Base-by-base conservation (phyloP, 2,797 vertebrate genomes). In the Notamacropus eugenii region DNA sequence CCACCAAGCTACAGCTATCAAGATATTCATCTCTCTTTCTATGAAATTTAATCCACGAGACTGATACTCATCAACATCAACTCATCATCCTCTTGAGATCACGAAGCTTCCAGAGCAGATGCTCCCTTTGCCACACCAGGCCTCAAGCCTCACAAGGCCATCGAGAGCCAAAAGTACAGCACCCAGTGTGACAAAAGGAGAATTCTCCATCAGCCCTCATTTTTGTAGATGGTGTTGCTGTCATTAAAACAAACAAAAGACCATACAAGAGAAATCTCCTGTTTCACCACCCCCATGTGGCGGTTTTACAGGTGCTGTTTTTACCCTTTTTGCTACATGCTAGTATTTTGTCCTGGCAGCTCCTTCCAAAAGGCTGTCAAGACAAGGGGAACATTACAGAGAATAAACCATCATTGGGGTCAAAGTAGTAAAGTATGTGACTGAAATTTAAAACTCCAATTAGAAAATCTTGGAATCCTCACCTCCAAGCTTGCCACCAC, bases 11-110 rank as follows among this genome's bases (percentile, higher is more conserved):
- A 96, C 95, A 98, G 95, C 93, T 97, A 97, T 97, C 97, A 94
- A 98, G 96, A 98, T 96, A 98, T 95, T 96, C 94, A 94, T 97
- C 98, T 96, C 97, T 98, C 98, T 97, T 98, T 98, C 74, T 74
- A 97, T 54, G 97, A 98, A 93, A 97, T 98, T 98, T 96, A 97
- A 98, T 97, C 96, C 96, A 98, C 74, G 91, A 97, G 93, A 95
- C 96, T 97, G 95, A 97, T 94, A 97, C 1, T 50, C 40, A 87
- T 12, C 74, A 97, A 98, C 94, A 96, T n/a, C n/a, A n/a, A n/a
- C n/a, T n/a, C n/a, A n/a, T n/a, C n/a, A n/a, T 95, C 97, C 96
- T 97, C 97, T 98, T 91, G 95, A 98, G 98, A 97, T 2, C 0
- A n/a, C 19, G 29, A 55, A 97, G 93, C 93, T 92, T 40, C 94